phyloP scores from a whole-genome alignment of 2,888 invertebrate species.

The Drosophila putrida region DNA sequence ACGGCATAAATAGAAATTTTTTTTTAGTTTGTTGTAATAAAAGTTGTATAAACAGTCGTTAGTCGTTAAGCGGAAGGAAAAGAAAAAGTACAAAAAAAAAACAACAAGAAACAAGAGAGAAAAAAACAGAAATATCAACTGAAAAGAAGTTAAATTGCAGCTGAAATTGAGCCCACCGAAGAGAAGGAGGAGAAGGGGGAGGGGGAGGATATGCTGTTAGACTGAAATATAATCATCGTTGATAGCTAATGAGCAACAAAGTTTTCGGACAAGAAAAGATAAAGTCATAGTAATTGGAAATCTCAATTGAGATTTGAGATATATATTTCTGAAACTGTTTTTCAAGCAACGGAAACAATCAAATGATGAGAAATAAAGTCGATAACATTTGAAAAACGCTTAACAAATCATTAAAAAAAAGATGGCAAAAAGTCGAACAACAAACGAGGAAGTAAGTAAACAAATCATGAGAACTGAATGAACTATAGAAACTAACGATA shows the following conservation, averaged over 20 bases:
- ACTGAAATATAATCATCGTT: slow-evolving; percentile 8
- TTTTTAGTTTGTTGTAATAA: slow-evolving; percentile 46
- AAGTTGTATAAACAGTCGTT: slow-evolving; percentile 48
- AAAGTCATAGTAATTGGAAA: slow-evolving; percentile 10
- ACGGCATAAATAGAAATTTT: slow-evolving; percentile 21
- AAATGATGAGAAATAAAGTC: background rate
- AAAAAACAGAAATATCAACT: slow-evolving; percentile 21
- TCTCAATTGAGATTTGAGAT: slow-evolving; percentile 4
- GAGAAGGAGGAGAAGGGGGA: background rate
- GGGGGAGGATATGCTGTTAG: background rate
- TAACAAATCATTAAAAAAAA: slow-evolving; percentile 8
- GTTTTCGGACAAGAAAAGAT: slow-evolving; percentile 12
- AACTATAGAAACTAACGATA: background rate
- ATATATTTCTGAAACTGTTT: slow-evolving; percentile 8
- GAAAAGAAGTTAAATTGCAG: slow-evolving; percentile 47
- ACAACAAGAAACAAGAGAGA: background rate
- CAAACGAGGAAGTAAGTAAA: slow-evolving; percentile 10
- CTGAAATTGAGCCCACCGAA: slow-evolving; percentile 19
- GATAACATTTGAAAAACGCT: slow-evolving; percentile 15
- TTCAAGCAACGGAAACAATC: slow-evolving; percentile 7
- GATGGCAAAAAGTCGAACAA: background rate
- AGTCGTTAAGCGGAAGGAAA: slow-evolving; percentile 26
- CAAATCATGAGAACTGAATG: slow-evolving; percentile 20
- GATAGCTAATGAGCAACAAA: slow-evolving; percentile 21
- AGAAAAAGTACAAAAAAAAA: slow-evolving; percentile 7